Percentiles rank a stretch among this genome's conserved stretches.
Evolutionary conservation across 2,888 invertebrate species (phyloP).

Genomic region (Hedychridium roseum): DNA sequence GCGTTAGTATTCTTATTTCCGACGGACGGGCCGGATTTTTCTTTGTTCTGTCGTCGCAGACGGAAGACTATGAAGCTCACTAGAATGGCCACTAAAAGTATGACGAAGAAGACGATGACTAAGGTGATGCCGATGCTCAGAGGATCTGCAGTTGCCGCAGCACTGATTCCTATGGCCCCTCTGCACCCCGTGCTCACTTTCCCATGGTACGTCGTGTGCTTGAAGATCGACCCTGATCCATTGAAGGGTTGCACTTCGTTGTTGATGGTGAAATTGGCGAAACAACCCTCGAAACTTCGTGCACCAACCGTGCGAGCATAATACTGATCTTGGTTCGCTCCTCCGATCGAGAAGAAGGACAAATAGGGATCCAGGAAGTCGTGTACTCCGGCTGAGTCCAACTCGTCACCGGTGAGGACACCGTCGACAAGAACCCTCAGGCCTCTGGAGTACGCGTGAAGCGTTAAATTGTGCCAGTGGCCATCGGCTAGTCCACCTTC

Average conservation of each 20-base stretch:
- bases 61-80: slow-evolving; percentile 93
- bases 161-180: slow-evolving; percentile 78
- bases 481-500: slow-evolving; percentile 76
- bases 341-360: slow-evolving; percentile 82
- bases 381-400: slow-evolving; percentile 86
- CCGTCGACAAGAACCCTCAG: slow-evolving; percentile 78
- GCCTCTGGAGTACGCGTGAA: slow-evolving; percentile 76
- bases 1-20: slow-evolving; percentile 82
- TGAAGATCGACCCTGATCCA: slow-evolving; percentile 85
- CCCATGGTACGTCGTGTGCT: slow-evolving; percentile 74
- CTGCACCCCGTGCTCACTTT: slow-evolving; percentile 80
- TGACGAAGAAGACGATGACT: slow-evolving; percentile 93
- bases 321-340: slow-evolving; percentile 72
- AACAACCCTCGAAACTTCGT: slow-evolving; percentile 85
- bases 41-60: slow-evolving; percentile 85
- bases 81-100: slow-evolving; percentile 86
- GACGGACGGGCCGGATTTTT: slow-evolving; percentile 78
- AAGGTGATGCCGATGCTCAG: slow-evolving; percentile 92
- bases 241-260: slow-evolving; percentile 89
- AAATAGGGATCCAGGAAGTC: slow-evolving; percentile 92
- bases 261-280: slow-evolving; percentile 89
- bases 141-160: slow-evolving; percentile 81
- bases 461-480: slow-evolving; percentile 88
- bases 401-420: slow-evolving; percentile 79
- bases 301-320: slow-evolving; percentile 66